phyloP scores from a whole-genome alignment of 1,140 invertebrate species.

The Sycobia sp. region DNA sequence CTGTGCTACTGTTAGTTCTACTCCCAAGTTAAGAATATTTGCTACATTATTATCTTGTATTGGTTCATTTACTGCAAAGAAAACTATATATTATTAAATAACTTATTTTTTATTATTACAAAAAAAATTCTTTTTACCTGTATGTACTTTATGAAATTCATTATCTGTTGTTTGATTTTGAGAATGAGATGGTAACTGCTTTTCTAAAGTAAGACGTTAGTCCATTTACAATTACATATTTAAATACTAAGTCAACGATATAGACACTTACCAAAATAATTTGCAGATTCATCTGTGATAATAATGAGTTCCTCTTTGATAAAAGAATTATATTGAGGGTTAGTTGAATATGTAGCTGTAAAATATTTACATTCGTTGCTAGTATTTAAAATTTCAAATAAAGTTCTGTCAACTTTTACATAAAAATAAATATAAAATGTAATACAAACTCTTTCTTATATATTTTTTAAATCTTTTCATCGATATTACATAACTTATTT shows the following conservation, averaged over 20 bases:
- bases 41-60: constrained; percentile 23
- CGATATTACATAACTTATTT: background rate
- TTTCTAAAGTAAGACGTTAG: constrained; percentile 12
- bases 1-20: constrained; percentile 30
- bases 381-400: constrained; percentile 9
- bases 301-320: constrained; percentile 33
- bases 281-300: constrained; percentile 27
- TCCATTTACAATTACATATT: background rate
- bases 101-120: background rate
- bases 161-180: constrained; percentile 15
- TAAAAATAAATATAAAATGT: background rate
- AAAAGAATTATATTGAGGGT: constrained; percentile 30
- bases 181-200: constrained; percentile 18
- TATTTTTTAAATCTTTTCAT: background rate
- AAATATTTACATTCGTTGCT: constrained; percentile 23
- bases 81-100: constrained; percentile 3
- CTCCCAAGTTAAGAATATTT: constrained; percentile 28
- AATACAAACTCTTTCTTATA: background rate
- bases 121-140: constrained; percentile 6
- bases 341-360: constrained; percentile 34
- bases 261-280: constrained; percentile 33
- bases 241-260: background rate
- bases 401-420: constrained; percentile 6
- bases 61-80: constrained; percentile 11
- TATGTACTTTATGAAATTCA: constrained; percentile 14